Base-by-base conservation (phyloP, 2,113 vertebrate genomes). In the Osmerus mordax region DNA sequence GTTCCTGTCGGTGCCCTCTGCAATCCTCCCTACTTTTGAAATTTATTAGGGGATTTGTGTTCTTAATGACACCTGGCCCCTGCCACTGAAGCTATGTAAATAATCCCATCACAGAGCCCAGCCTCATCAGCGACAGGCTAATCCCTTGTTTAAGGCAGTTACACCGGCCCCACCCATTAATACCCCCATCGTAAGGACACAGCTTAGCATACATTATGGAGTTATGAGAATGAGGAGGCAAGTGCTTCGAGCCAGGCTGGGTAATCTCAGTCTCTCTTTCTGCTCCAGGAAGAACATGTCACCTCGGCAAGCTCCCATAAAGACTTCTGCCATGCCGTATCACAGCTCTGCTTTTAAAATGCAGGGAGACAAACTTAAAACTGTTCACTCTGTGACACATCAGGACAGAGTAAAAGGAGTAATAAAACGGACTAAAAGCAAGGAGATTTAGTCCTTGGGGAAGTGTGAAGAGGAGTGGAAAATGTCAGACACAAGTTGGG, bases 91-190 rank as follows among this genome's bases (percentile, higher is more conserved):
- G 86, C 85, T 86, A 88, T 90, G 91, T 91, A 92, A 91, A 91
- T 92, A 93, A 92, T 92, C 90, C 90, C 91, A 90, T 92, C 91
- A 91, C 79, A 83, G 86, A 86, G 75, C 83, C 83, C 83, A 83
- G 76, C 86, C 85, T 91, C 90, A 90, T 91, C 91, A 90, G 87
- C 80, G 82, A 79, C 85, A 83, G 79, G 82, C 89, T 92, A 92
- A 93, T 93, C 92, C 91, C 91, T 92, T 90, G 91, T 92, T 92
- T 92, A 92, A 93, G 90, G 90, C 90, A 89, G 90, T 92, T 92
- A 92, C 90, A 90, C 81, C 84, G 81, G 89, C 91, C 90, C 91
- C 90, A 87, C 90, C 91, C 90, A 86, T 90, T 91, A 91, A 90
- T 90, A 88, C 89, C 41, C 83, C 70, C 89, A 83, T 90, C 86